Percentiles rank a stretch among this genome's conserved stretches.
These are phyloP conservation scores for Trissoscelio sp. DNA, from an alignment of 2,888 invertebrate genomes.

Conservation along the genomic window DNA sequence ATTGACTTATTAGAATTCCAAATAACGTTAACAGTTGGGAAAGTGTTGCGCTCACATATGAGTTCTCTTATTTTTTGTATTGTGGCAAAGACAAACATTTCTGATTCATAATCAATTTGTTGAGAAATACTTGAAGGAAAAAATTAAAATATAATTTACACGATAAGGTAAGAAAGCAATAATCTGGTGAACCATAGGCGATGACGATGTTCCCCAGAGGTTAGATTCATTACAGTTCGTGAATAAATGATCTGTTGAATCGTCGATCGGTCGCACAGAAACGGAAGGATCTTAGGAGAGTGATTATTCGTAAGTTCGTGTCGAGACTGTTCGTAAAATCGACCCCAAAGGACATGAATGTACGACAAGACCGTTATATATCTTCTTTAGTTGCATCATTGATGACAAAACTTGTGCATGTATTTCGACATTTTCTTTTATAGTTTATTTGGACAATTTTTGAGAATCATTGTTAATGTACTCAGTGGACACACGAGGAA, in stretches of 20 bases:
- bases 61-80: too few relatives aligned
- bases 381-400: conserved; percentile 81
- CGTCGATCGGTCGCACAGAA: conserved; percentile 72
- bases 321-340: conserved; percentile 79
- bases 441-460: conserved; percentile 28
- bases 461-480: background rate
- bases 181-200: conserved; percentile 71
- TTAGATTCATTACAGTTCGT: conserved; percentile 80
- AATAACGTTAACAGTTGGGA: too few relatives aligned
- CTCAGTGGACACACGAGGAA: too few relatives aligned
- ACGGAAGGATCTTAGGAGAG: conserved; percentile 73
- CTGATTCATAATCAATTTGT: conserved; percentile 1
- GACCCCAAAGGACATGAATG: conserved; percentile 79
- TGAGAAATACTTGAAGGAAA: conserved; percentile 17
- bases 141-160: conserved; percentile 53
- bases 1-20: too few relatives aligned
- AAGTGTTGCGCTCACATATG: too few relatives aligned
- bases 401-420: conserved; percentile 73
- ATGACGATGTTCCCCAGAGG: conserved; percentile 79
- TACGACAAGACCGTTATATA: conserved; percentile 74
- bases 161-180: conserved; percentile 42
- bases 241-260: conserved; percentile 79
- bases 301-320: conserved; percentile 81
- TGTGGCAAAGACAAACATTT: background rate
- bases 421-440: conserved; percentile 59